Percentiles rank a stretch among this genome's conserved stretches.
Conservation (phyloP, 2,888 invertebrate species). For the Trachelus iudaicus region DNA sequence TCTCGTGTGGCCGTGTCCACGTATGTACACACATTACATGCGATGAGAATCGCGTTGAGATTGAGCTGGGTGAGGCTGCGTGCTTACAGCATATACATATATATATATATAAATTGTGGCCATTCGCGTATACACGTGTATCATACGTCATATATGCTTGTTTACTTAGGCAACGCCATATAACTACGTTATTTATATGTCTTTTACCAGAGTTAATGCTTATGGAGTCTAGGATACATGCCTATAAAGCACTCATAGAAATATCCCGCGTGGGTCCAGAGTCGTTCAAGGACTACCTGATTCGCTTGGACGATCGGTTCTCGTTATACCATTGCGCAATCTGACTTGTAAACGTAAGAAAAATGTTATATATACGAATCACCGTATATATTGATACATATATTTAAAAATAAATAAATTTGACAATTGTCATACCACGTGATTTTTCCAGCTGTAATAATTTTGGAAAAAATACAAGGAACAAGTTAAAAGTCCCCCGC, state of each 20-base stretch:
- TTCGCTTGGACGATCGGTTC: constrained; percentile 34
- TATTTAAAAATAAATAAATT: neutral
- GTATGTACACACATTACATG: constrained; percentile 41
- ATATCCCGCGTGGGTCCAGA: constrained; percentile 58
- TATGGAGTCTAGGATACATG: neutral
- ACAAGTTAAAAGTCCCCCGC: neutral
- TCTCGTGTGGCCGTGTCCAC: constrained; percentile 36
- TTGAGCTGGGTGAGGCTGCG: neutral
- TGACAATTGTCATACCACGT: neutral
- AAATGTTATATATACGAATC: constrained; percentile 8
- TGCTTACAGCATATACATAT: neutral
- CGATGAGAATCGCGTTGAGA: neutral
- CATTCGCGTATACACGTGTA: neutral
- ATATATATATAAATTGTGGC: neutral
- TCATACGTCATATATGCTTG: constrained; percentile 31
- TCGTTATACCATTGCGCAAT: constrained; percentile 40
- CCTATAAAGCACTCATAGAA: constrained; percentile 34
- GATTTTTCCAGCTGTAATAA: neutral
- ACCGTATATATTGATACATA: neutral
- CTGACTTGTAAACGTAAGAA: constrained; percentile 38
- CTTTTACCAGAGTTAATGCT: constrained; percentile 47
- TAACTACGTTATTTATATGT: constrained; percentile 60
- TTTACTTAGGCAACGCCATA: constrained; percentile 62
- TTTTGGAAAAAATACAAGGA: neutral
- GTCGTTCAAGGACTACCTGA: constrained; percentile 63